Conservation (phyloP, 1,140 invertebrate genomes). For the Sycobia sp. region DNA sequence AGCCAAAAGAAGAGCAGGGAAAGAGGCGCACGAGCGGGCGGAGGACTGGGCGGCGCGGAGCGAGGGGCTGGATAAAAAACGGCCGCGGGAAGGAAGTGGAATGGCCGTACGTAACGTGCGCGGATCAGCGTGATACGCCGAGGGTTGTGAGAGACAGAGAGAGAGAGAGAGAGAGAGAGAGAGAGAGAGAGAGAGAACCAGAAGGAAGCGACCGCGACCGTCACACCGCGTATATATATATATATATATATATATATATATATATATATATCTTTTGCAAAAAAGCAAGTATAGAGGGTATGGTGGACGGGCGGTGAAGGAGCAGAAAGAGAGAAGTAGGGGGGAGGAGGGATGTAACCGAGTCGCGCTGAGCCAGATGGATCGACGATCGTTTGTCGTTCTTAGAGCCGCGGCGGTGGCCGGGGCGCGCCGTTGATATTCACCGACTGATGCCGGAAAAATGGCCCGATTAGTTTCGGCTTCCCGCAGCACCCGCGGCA, state of each 20-base stretch:
- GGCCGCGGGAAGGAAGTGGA: background rate
- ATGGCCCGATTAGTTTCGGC: conserved; percentile 54
- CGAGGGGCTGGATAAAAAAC: conserved; percentile 7
- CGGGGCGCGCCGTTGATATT: conserved; percentile 57
- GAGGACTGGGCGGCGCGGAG: too few species aligned
- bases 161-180: too few species aligned
- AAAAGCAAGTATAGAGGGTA: too few species aligned
- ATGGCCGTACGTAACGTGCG: conserved; percentile 9
- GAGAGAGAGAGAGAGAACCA: too few species aligned
- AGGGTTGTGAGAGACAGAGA: too few species aligned
- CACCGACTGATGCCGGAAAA: conserved; percentile 60
- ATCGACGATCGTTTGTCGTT: conserved; percentile 62
- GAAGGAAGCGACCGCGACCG: too few species aligned
- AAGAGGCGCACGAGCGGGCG: background rate
- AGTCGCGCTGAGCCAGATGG: conserved; percentile 59
- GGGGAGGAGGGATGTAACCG: conserved; percentile 41
- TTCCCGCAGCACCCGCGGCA: background rate
- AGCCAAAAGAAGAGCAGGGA: background rate
- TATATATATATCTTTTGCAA: too few species aligned
- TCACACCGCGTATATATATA: too few species aligned
- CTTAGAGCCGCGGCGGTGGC: conserved; percentile 55
- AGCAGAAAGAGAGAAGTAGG: too few species aligned
- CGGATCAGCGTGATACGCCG: background rate
- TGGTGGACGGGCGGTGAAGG: too few species aligned
- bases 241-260: too few species aligned